phyloP scores from a whole-genome alignment of 1,140 invertebrate genomes.

The Archegozetes longisetosus region DNA sequence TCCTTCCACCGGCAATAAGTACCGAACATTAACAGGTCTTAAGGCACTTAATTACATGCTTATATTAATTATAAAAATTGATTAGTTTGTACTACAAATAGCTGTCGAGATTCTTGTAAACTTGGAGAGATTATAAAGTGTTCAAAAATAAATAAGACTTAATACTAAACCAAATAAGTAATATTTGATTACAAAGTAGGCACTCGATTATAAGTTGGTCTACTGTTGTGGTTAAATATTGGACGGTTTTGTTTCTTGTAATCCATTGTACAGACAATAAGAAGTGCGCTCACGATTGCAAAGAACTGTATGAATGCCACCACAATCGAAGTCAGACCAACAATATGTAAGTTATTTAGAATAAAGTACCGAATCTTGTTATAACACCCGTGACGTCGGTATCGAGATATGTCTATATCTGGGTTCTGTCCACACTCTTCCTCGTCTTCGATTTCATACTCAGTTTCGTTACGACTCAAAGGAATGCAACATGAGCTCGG shows the following conservation, averaged over 20 bases:
- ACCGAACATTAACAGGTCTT: too few relatives aligned
- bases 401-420: neutral
- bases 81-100: too few relatives aligned
- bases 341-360: slow-evolving; percentile 45
- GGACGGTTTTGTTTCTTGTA: slow-evolving; percentile 37
- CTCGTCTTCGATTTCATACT: neutral
- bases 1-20: too few relatives aligned
- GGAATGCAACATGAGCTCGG: slow-evolving; percentile 60
- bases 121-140: too few relatives aligned
- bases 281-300: slow-evolving; percentile 53
- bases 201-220: slow-evolving; percentile 17
- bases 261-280: slow-evolving; percentile 54
- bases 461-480: neutral
- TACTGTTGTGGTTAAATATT: neutral
- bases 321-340: slow-evolving; percentile 48
- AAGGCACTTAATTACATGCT: too few relatives aligned
- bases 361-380: slow-evolving; percentile 49
- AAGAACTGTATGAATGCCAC: slow-evolving; percentile 56
- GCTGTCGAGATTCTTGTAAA: too few relatives aligned
- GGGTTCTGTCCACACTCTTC: slow-evolving; percentile 7
- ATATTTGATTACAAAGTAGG: too few relatives aligned
- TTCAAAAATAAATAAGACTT: too few relatives aligned
- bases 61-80: too few relatives aligned
- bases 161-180: too few relatives aligned
- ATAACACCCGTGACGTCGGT: slow-evolving; percentile 41